phyloP scores from a whole-genome alignment of 2,888 invertebrate species.

The Eudasyphora cyanicolor region DNA sequence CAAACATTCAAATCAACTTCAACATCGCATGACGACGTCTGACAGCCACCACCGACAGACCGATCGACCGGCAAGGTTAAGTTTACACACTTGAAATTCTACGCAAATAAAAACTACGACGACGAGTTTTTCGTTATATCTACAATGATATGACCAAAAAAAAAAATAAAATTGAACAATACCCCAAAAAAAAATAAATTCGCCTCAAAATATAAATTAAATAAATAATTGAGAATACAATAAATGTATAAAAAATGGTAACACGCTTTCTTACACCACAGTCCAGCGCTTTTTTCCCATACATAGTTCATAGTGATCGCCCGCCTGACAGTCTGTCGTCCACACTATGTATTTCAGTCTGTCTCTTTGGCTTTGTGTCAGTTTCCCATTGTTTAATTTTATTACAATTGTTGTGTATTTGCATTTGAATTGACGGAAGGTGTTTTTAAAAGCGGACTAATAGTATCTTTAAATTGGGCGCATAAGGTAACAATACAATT shows the following conservation, averaged over 20 bases:
- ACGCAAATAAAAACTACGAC: slow-evolving; percentile 59
- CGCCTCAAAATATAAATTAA: background rate
- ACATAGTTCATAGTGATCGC: no score
- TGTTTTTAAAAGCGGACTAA: no score
- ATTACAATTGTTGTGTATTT: slow-evolving; percentile 35
- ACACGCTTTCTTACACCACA: background rate
- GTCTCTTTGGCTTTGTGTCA: background rate
- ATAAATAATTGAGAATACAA: slow-evolving; percentile 5
- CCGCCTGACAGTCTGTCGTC: no score
- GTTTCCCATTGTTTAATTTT: slow-evolving; percentile 19
- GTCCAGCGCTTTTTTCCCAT: background rate
- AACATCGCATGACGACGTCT: slow-evolving; percentile 21
- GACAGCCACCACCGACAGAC: no score
- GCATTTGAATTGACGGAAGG: slow-evolving; percentile 22
- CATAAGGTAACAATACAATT: no score
- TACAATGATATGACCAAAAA: slow-evolving; percentile 11
- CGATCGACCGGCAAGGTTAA: slow-evolving; percentile 61
- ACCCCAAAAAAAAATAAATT: no score
- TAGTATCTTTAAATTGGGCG: no score
- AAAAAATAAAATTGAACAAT: background rate
- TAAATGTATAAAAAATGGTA: background rate
- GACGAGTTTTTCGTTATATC: no score
- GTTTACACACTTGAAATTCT: slow-evolving; percentile 64
- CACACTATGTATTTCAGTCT: background rate
- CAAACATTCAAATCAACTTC: background rate